Base-by-base conservation (phyloP, 1,140 invertebrate genomes). In the Littorina saxatilis region DNA sequence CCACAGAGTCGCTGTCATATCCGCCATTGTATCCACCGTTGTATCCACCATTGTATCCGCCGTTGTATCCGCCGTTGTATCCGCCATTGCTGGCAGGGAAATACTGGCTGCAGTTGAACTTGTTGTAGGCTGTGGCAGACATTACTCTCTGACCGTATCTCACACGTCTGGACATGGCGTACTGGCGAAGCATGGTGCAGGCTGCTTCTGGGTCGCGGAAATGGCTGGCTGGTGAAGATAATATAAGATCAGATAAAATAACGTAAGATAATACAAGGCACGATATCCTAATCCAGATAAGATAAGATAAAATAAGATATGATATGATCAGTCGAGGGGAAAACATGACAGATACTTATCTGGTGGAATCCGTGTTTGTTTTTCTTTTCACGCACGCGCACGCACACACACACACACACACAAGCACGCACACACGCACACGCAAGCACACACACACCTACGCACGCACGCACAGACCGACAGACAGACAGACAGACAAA, bases 391-490 rank as follows among this genome's bases (percentile, higher is more conserved):
- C 35, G 35, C 15, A 23, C 66, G 23, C 35, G 17, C 66, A 68
- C 35, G 15, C 35, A 23, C 61, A 32, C 55, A 27, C 55, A 58
- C 55, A 58, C 55, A 58, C 61, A 66, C 61, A 66, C 61, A 66
- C 61, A 66, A n/a, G 35, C 61, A 66, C 61, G 35, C 61, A 66
- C 61, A 66, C 61, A 66, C 61, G 35, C 61, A 66, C 61, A 66
- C 29, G 35, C 3, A 66, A 5, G 35, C 55, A 58, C 9, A 58
- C 17, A 23, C 9, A 58, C 9, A 7, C 17, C n/a, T n/a, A n/a
- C n/a, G n/a, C 9, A 58, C 17, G n/a, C 9, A 58, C 9, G 4
- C 17, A 58, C 9, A 58, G 55, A 58, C 17, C 9, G 55, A 58
- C 17, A 58, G 55, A 58, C 9, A 58, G 9, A 58, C 17, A 58